Conservation (phyloP, 2,888 invertebrate species). For the Allolobophora icterica region DNA sequence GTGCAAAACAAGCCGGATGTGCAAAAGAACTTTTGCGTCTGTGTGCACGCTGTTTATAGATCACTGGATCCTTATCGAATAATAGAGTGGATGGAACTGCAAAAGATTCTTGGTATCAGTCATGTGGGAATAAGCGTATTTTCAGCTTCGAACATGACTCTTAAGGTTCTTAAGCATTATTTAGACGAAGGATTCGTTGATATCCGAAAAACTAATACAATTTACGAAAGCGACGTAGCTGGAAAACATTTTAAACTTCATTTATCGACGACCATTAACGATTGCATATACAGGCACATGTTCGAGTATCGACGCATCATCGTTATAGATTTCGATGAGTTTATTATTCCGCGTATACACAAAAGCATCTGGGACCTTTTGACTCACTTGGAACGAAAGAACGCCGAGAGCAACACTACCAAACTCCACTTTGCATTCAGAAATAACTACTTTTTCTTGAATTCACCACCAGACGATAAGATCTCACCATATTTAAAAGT, state of each 20-base stretch:
- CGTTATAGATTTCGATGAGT: slow-evolving; percentile 45
- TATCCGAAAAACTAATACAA: no score
- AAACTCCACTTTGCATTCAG: slow-evolving; percentile 36
- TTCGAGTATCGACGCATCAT: slow-evolving; percentile 41
- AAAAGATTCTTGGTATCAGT: slow-evolving; percentile 32
- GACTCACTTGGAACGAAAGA: no score
- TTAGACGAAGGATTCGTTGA: no score
- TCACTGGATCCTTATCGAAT: background rate
- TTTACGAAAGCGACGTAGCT: no score
- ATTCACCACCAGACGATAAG: slow-evolving; percentile 27
- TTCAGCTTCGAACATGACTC: background rate
- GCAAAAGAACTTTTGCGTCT: background rate
- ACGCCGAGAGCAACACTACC: background rate
- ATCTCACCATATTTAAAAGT: background rate
- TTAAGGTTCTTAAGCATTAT: background rate
- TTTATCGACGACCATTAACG: no score
- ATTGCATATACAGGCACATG: slow-evolving; percentile 28
- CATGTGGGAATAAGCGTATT: slow-evolving; percentile 29
- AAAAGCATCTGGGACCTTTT: slow-evolving; percentile 13
- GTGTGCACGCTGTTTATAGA: slow-evolving; percentile 12
- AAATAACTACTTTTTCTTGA: slow-evolving; percentile 43
- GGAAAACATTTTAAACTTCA: no score
- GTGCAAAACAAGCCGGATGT: background rate
- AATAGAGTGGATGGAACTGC: slow-evolving; percentile 34
- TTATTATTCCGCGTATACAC: slow-evolving; percentile 43